Base-by-base conservation (phyloP, 2,888 invertebrate species). In the Ormyrus labotus region DNA sequence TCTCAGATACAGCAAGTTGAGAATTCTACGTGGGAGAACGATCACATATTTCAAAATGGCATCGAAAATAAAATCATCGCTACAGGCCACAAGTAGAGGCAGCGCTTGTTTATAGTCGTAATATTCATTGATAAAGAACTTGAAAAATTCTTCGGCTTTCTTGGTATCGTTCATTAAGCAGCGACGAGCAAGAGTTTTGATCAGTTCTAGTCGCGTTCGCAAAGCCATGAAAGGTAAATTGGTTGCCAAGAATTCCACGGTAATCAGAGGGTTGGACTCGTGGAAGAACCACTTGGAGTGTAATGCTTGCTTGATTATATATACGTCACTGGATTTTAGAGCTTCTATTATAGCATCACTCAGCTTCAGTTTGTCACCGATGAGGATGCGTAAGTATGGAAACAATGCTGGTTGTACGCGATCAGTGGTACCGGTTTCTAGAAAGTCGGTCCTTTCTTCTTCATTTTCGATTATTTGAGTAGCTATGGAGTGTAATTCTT, bases 231-330 rank as follows among this genome's bases (percentile, higher is more conserved):
- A 69, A 0, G 87, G 87, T 0, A 90, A 85, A 0, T 87, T 63
- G 0, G 79, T 50, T 5, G 84, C 60, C 19, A 90, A 89, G 68
- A 88, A 89, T 0, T 85, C 60, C 1, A 84, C 83, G 51, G 85
- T 85, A 0, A 88, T 58, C 0, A 83, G 63, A 2, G 19, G 57
- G 67, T 87, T 79, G 0, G 81, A 83, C 0, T 85, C 86, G 6
- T 86, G 72, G 74, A 91, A 91, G 48, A 90, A 87, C 87, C 88
- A 87, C 0, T 78, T 80, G 0, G 86, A 85, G 7, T 84, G 83
- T 6, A 91, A 68, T 1, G 89, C 91, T 53, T 84, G 84, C 6
- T 85, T 83, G 6, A 88, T 83, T 0, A 91, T 60, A 6, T 78
- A 69, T 8, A 71, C 5, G 65, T 91, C 87, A 0, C 87, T 86